Percentiles rank a stretch among this genome's conserved stretches.
phyloP scores from a whole-genome alignment of 2,888 invertebrate genomes.

The Drosophila meridionalis region DNA sequence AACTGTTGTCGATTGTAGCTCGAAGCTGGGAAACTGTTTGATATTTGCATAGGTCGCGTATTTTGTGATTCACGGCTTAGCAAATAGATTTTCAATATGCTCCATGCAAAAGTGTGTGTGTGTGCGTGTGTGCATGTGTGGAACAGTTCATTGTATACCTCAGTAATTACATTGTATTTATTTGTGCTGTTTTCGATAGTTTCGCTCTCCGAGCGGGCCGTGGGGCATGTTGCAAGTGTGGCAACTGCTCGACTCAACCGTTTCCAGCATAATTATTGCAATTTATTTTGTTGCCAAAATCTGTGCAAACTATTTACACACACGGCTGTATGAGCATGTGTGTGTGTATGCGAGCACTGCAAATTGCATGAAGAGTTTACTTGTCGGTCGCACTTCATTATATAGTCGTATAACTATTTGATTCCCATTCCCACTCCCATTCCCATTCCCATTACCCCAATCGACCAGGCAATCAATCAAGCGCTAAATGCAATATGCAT shows the following conservation, averaged over 20 bases:
- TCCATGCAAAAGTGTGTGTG: not conserved
- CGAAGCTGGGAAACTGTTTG: conserved; percentile 38
- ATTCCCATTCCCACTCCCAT: not conserved
- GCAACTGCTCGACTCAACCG: conserved; percentile 29
- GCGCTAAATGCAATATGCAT: conserved; percentile 52
- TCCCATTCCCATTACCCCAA: not conserved
- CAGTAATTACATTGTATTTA: conserved; percentile 77
- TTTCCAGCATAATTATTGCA: conserved; percentile 70
- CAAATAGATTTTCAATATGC: conserved; percentile 64
- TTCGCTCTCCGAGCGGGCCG: conserved; percentile 34
- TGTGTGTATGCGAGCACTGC: conserved; percentile 36
- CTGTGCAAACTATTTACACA: conserved; percentile 62
- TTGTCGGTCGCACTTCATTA: conserved; percentile 68
- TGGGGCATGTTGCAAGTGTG: conserved; percentile 30
- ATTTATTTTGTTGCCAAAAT: conserved; percentile 74
- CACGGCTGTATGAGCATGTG: conserved; percentile 9
- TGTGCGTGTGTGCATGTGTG: conserved; percentile 10
- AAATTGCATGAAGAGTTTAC: conserved; percentile 65
- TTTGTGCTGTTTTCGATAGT: conserved; percentile 64
- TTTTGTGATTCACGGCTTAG: conserved; percentile 68
- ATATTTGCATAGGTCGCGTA: conserved; percentile 72
- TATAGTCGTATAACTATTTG: conserved; percentile 41
- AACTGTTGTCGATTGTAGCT: conserved; percentile 27
- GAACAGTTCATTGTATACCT: conserved; percentile 60
- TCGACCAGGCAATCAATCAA: conserved; percentile 56